Base-by-base conservation (phyloP, 64 coral and sea anemone species). In the Dendrophyllia cribrosa region DNA sequence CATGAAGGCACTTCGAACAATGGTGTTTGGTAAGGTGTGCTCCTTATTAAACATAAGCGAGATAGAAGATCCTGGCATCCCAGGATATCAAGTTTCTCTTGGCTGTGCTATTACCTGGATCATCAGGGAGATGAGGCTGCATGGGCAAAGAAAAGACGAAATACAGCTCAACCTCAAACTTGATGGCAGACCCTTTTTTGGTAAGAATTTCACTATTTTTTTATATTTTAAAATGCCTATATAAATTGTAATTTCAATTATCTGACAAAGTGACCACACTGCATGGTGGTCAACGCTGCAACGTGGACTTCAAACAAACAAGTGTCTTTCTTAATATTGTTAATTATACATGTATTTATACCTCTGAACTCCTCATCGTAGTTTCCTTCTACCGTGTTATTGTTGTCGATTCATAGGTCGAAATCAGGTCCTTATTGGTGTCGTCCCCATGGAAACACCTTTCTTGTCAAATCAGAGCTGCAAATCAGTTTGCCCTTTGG, bases 131-230 rank as follows among this genome's bases (percentile, higher is more conserved):
- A 43, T 92, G 55, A 53, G 14, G 17, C 44, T 92, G 8, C 90
- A 92, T 76, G 69, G 71, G n/a, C 34, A 82, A n/a, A 20, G 53
- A 43, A 92, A 64, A 46, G 62, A 55, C 8, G 20, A 92, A 24
- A 51, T 86, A 14, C 78, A 86, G 44, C 43, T 92, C 20, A 92
- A 92, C 71, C 72, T 92, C 11, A 92, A 92, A 80, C 59, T 92
- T 9, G 90, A 92, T 92, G 90, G 90, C 59, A 76, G 87, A 77
- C 72, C 87, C 75, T 89, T 89, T 89, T 51, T 14, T 23, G 87
- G 87, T 89, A 53, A 34, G 26, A 44, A 13, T 44, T n/a, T 34
- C 34, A 34, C 34, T 34, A 34, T 34, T 34, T 34, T 34, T 34
- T 34, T 34, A 34, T 34, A 34, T 34, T 34, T 34, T 34, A 34